Evolutionary conservation across 2,113 vertebrate genomes (phyloP), one percentile per base, ranked within the genome.

Genomic region (Trinectes maculatus): DNA sequence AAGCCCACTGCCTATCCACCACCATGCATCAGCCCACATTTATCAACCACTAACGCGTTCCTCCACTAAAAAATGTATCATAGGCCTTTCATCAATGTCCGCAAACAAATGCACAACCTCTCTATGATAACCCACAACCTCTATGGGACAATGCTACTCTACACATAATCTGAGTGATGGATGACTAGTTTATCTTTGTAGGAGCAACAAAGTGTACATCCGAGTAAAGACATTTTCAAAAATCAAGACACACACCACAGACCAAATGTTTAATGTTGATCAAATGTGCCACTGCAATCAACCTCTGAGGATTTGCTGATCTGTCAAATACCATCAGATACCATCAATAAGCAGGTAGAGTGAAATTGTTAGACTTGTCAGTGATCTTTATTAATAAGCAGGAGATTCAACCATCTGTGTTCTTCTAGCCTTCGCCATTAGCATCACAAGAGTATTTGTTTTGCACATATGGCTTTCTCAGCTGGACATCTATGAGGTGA

Each of bases 1-100:
- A 53, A n/a, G 36, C 46, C 49, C 29, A 51, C 47, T 70, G 37
- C 42, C 67, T 51, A 63, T 44, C 57, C 79, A 77, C 79, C 84
- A 87, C 79, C 84, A 67, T 44, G 40, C 75, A 85, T 11, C 81
- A 85, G 68, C 62, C 21, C 6, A 34, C 48, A 8, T 48, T 43
- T n/a, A 57, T 74, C 56, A 74, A 18, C 49, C 37, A 12, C 26
- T 28, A 33, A 53, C 1, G 36, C 7, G 16, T 42, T 74, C 40
- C 29, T 37, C 29, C 21, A 53, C 66, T 47, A 47, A 24, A 58
- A 31, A 4, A 31, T 31, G 29, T 31, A 8, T 31, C 26, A 71
- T 68, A 12, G 47, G 39, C 7, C 9, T 42, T 28, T 7, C 34
- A 19, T 61, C 19, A 48, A 11, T 28, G 2, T 48, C 37, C 34